Percentiles rank a stretch among this genome's conserved stretches.
Evolutionary conservation across 1,140 invertebrate species (phyloP).

Genomic region (Temnothorax longispinosus): DNA sequence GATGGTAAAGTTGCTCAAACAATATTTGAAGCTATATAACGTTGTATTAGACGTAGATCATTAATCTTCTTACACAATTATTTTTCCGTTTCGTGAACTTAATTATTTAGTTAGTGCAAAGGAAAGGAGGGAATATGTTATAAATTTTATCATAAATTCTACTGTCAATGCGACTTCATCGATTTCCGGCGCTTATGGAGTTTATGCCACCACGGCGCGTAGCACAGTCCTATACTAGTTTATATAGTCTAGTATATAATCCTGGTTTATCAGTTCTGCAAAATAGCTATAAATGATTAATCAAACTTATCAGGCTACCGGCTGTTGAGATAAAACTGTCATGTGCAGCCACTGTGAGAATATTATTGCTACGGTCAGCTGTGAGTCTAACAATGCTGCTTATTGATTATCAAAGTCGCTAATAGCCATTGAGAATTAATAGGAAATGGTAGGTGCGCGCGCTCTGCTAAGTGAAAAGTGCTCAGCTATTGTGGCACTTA

Average conservation of each 20-base stretch:
- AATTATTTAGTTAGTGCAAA: neutral
- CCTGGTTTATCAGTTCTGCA: neutral
- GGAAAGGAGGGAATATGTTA: neutral
- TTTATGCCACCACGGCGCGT: neutral
- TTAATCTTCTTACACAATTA: constrained; percentile 9
- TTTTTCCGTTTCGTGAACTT: neutral
- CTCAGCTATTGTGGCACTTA: neutral
- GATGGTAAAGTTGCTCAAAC: constrained; percentile 2
- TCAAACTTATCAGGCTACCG: neutral
- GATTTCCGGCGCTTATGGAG: neutral
- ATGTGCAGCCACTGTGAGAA: neutral
- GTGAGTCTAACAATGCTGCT: neutral
- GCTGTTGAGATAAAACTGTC: neutral
- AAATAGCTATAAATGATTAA: neutral
- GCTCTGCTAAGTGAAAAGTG: neutral
- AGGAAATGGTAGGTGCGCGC: neutral
- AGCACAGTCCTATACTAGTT: neutral
- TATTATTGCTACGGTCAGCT: neutral
- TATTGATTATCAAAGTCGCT: neutral
- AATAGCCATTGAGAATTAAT: neutral
- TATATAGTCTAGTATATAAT: neutral
- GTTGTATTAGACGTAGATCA: neutral
- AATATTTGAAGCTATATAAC: neutral
- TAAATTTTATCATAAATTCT: neutral
- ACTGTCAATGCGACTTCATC: neutral